Evolutionary conservation across 1,140 invertebrate species (phyloP).

Genomic region (Drosophila navojoa): DNA sequence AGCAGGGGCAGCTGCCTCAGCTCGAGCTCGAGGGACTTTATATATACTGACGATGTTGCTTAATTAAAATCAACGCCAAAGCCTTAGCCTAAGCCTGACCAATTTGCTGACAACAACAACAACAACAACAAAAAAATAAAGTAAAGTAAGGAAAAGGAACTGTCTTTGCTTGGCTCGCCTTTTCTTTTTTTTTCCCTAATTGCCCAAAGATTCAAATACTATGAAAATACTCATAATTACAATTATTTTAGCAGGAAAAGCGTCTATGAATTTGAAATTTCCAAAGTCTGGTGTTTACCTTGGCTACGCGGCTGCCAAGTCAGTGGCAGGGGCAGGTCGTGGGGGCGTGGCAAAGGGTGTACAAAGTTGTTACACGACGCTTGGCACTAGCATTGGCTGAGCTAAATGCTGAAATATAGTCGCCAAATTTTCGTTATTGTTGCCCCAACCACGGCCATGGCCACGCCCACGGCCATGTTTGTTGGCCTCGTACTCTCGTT

Average conservation of each 20-base stretch:
- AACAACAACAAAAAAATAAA: conserved; percentile 45
- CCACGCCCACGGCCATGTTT: no score
- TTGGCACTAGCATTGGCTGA: background rate
- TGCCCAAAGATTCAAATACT: conserved; percentile 53
- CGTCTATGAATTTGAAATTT: conserved; percentile 76
- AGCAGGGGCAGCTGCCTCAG: background rate
- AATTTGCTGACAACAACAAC: conserved; percentile 74
- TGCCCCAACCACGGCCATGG: no score
- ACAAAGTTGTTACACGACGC: background rate
- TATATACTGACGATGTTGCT: conserved; percentile 18
- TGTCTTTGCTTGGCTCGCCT: conserved; percentile 3
- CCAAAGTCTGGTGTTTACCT: conserved; percentile 4
- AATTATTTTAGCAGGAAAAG: conserved; percentile 22
- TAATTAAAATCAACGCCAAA: conserved; percentile 79
- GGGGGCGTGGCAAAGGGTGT: background rate
- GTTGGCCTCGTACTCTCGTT: conserved; percentile 4
- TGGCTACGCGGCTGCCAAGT: background rate
- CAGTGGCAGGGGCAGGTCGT: background rate
- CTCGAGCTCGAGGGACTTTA: background rate
- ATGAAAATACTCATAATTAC: conserved; percentile 68
- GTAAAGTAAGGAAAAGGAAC: background rate
- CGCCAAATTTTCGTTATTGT: background rate
- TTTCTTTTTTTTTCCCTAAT: conserved; percentile 26
- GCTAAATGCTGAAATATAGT: conserved; percentile 22
- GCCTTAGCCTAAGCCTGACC: conserved; percentile 59